phyloP scores from a whole-genome alignment of 2,113 vertebrate genomes.

The Zosterops japonicus region DNA sequence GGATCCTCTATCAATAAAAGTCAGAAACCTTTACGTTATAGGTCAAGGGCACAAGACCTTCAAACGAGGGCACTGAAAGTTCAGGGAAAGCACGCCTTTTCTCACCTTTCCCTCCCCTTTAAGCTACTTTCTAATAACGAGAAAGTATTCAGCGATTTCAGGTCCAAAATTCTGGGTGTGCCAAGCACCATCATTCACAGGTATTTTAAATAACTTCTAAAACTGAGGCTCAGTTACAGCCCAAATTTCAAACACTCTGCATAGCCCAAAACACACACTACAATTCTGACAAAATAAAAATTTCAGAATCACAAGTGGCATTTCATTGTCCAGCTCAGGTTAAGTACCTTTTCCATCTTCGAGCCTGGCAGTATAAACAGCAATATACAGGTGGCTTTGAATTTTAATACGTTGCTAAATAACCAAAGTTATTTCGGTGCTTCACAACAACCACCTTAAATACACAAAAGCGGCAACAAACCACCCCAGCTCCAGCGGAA shows the following conservation, averaged over 20 bases:
- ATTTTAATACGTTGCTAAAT: not conserved
- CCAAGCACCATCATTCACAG: not conserved
- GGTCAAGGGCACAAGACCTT: slow-evolving; percentile 27
- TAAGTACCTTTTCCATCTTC: not conserved
- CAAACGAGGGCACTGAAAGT: not conserved
- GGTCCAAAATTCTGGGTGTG: not conserved
- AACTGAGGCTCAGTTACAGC: not conserved
- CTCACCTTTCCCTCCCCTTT: not conserved
- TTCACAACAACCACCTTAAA: not conserved
- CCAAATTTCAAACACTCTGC: not conserved
- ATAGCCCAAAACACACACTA: not conserved
- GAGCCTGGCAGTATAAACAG: not conserved
- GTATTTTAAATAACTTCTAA: not conserved
- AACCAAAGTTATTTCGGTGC: not conserved
- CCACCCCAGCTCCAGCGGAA: not conserved
- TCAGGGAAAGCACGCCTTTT: not conserved
- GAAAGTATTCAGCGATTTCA: not conserved
- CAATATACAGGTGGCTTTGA: not conserved
- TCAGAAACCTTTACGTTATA: not conserved
- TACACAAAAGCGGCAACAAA: not conserved
- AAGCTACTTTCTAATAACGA: not conserved
- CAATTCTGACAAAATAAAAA: not conserved
- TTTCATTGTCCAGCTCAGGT: not conserved
- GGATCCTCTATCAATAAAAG: not conserved
- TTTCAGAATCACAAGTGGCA: not conserved